Percentiles rank a stretch among this genome's conserved stretches.
These are phyloP conservation scores for Strigops habroptila DNA, from an alignment of 2,113 vertebrate genomes.

Conservation along the genomic window DNA sequence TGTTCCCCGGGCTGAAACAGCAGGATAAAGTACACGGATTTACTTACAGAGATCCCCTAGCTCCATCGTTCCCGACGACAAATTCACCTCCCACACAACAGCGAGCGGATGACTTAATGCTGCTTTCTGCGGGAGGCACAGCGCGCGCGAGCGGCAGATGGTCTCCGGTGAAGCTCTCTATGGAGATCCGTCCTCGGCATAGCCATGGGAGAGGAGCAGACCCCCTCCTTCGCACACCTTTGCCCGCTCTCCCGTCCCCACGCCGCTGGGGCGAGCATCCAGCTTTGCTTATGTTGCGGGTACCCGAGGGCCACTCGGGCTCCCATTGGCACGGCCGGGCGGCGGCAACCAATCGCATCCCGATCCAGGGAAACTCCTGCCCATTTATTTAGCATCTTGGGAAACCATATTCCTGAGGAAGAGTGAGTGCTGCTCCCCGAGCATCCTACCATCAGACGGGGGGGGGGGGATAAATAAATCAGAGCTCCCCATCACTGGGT, in stretches of 20 bases:
- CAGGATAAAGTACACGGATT: not conserved
- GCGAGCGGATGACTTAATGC: slow-evolving; percentile 60
- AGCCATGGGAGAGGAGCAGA: slow-evolving; percentile 71
- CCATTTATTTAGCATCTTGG: slow-evolving; percentile 75
- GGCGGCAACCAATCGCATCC: slow-evolving; percentile 82
- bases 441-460: not conserved
- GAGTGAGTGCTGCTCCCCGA: slow-evolving; percentile 49
- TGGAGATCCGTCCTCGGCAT: slow-evolving; percentile 19
- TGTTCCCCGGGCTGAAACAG: not conserved
- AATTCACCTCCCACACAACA: slow-evolving; percentile 54
- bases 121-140: slow-evolving; percentile 33
- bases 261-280: slow-evolving; percentile 61
- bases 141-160: slow-evolving; percentile 23
- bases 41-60: slow-evolving; percentile 81
- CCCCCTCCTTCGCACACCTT: slow-evolving; percentile 67
- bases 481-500: not conserved
- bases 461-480: not conserved
- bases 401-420: slow-evolving; percentile 66
- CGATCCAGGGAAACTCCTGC: slow-evolving; percentile 79
- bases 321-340: slow-evolving; percentile 82
- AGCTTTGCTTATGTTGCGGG: slow-evolving; percentile 91
- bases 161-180: slow-evolving; percentile 36
- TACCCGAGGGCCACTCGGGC: slow-evolving; percentile 63
- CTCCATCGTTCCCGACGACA: slow-evolving; percentile 74
- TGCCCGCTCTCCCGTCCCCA: slow-evolving; percentile 47